A percentile compares a stretch with the other conserved stretches of the same genome.
These are phyloP conservation scores for Drosophila tristis DNA, from an alignment of 1,140 invertebrate genomes.

Conservation along the genomic window DNA sequence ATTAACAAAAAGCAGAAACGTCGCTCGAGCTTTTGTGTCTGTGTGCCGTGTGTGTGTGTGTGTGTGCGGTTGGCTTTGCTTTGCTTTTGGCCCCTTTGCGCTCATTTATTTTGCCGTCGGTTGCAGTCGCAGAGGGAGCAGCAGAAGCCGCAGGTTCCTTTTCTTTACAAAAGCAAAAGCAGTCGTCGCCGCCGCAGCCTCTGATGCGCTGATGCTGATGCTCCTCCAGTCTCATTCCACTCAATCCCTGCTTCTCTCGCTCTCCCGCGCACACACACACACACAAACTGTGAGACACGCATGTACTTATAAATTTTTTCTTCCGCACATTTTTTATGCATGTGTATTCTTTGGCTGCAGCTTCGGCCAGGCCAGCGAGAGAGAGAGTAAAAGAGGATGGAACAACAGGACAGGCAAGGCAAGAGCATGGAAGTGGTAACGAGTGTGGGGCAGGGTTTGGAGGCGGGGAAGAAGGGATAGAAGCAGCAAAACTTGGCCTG, in stretches of 20 bases:
- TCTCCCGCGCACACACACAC: slow-evolving; percentile 17
- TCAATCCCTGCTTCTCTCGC: slow-evolving; percentile 1
- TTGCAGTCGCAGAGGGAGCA: slow-evolving; percentile 5
- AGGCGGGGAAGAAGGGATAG: neutral
- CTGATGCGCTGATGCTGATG: slow-evolving; percentile 15
- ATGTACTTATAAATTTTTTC: slow-evolving; percentile 74
- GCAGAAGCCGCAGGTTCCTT: slow-evolving; percentile 64
- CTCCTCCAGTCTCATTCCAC: slow-evolving; percentile 11
- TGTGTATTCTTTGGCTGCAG: slow-evolving; percentile 63
- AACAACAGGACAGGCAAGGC: neutral
- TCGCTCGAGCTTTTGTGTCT: slow-evolving; percentile 32
- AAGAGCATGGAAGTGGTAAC: neutral
- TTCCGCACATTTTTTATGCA: slow-evolving; percentile 74
- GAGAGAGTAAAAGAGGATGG: slow-evolving; percentile 13
- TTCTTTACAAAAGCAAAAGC: slow-evolving; percentile 40
- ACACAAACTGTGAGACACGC: slow-evolving; percentile 41
- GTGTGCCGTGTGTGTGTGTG: slow-evolving; percentile 8
- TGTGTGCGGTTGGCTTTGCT: slow-evolving; percentile 26
- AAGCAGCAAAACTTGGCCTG: slow-evolving; percentile 54
- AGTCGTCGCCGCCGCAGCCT: too few relatives aligned
- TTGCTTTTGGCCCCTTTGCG: slow-evolving; percentile 55
- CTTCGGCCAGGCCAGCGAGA: slow-evolving; percentile 14
- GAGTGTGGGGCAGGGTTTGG: neutral
- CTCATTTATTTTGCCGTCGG: slow-evolving; percentile 62
- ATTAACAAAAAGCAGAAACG: slow-evolving; percentile 73